Evolutionary conservation across 92 coral and sea anemone species (phyloP).

Genomic region (Bergia puertoricense): DNA sequence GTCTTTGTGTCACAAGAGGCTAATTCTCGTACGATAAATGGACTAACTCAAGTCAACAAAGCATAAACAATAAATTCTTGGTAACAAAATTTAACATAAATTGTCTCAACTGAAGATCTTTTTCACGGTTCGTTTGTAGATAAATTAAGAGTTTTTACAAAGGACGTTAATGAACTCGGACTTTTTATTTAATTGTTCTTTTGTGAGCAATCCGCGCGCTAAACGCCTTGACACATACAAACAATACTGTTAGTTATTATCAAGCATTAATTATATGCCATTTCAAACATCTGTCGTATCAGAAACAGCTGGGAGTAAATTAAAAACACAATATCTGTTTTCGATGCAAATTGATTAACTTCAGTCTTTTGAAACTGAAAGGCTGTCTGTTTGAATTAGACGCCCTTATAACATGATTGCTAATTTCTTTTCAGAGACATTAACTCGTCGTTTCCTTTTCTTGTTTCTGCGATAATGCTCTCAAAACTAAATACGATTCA

Average conservation of each 20-base stretch:
- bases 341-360: background rate
- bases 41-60: background rate
- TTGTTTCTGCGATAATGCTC: background rate
- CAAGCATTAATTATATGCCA: background rate
- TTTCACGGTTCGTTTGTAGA: constrained; percentile 5
- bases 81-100: background rate
- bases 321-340: too few species aligned
- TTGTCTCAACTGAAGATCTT: background rate
- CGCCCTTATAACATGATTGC: background rate
- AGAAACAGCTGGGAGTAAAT: background rate
- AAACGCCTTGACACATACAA: constrained; percentile 12
- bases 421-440: background rate
- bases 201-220: background rate
- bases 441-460: background rate
- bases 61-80: background rate
- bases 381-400: background rate
- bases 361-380: background rate
- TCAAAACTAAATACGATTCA: background rate
- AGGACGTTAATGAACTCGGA: background rate
- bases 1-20: too few species aligned
- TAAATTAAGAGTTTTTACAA: background rate
- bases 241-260: background rate
- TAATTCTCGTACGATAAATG: background rate
- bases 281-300: background rate
- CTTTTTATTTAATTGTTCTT: constrained; percentile 7